Conservation (phyloP, 2,888 invertebrate species). For the Yponomeuta plumbellus region DNA sequence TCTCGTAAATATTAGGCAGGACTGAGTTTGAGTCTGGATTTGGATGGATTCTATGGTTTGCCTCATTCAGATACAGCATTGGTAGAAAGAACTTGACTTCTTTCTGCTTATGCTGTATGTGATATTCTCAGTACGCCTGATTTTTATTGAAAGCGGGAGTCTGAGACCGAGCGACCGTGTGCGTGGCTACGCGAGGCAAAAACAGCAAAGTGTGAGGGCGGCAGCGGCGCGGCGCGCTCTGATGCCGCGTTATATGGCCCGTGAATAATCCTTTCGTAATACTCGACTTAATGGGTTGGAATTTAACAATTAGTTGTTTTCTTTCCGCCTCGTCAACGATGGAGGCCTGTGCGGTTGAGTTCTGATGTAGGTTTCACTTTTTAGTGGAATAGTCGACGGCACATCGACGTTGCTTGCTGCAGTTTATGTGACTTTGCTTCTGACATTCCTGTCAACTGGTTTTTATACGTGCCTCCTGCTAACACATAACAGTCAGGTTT, state of each 20-base stretch:
- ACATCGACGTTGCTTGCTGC: no score
- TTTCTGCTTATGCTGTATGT: neutral
- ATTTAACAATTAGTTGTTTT: constrained; percentile 75
- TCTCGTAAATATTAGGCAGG: neutral
- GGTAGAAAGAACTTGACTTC: neutral
- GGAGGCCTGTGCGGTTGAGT: constrained; percentile 40
- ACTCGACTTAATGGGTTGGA: constrained; percentile 71
- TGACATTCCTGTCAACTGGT: no score
- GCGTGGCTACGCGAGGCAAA: constrained; percentile 23
- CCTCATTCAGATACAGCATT: neutral
- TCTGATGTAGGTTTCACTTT: constrained; percentile 31
- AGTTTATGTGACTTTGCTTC: no score
- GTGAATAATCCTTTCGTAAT: constrained; percentile 72
- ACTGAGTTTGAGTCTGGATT: neutral
- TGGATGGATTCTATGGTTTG: neutral
- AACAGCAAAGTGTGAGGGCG: constrained; percentile 29
- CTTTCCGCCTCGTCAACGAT: constrained; percentile 67
- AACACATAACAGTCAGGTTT: no score
- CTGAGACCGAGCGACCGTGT: constrained; percentile 27
- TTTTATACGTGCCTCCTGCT: no score
- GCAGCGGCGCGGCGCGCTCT: constrained; percentile 27
- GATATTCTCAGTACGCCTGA: neutral
- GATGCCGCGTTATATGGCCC: constrained; percentile 68
- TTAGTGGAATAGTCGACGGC: constrained; percentile 7
- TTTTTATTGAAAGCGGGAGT: neutral